phyloP scores from a whole-genome alignment of 2,888 invertebrate genomes.

The Patella ulyssiponensis region DNA sequence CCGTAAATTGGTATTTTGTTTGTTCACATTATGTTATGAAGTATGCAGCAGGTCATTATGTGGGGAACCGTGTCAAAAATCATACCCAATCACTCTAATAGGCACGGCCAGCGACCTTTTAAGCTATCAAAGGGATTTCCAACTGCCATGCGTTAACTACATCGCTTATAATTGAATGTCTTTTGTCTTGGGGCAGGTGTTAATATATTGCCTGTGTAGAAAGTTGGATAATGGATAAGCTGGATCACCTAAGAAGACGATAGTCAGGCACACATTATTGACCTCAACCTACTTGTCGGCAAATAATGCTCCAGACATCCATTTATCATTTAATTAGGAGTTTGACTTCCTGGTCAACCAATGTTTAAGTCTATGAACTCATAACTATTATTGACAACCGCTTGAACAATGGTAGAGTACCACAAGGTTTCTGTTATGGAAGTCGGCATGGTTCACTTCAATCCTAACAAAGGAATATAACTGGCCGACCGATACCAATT shows the following conservation, averaged over 20 bases:
- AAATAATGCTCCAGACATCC: neutral
- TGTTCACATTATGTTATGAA: slow-evolving; percentile 25
- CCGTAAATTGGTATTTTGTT: no score
- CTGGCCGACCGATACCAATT: slow-evolving; percentile 20
- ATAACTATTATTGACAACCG: slow-evolving; percentile 19
- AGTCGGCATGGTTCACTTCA: slow-evolving; percentile 23
- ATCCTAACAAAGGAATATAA: slow-evolving; percentile 29
- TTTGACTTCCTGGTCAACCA: slow-evolving; percentile 27
- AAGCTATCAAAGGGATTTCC: slow-evolving; percentile 28
- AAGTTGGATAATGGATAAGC: slow-evolving; percentile 28
- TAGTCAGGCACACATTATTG: neutral
- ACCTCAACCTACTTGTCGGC: neutral
- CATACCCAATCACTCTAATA: slow-evolving; percentile 19
- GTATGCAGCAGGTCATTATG: slow-evolving; percentile 1
- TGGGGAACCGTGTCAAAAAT: slow-evolving; percentile 14
- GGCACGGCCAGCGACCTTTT: slow-evolving; percentile 24
- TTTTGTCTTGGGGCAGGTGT: slow-evolving; percentile 9
- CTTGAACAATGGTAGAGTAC: slow-evolving; percentile 26
- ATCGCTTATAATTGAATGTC: slow-evolving; percentile 27
- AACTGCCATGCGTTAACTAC: slow-evolving; percentile 18
- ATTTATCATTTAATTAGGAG: neutral
- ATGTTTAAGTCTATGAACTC: slow-evolving; percentile 17
- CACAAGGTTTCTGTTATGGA: slow-evolving; percentile 31
- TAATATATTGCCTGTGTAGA: slow-evolving; percentile 16
- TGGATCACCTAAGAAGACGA: slow-evolving; percentile 25